Base-by-base conservation (phyloP, 2,888 invertebrate genomes). In the Drosophila sordidula region DNA sequence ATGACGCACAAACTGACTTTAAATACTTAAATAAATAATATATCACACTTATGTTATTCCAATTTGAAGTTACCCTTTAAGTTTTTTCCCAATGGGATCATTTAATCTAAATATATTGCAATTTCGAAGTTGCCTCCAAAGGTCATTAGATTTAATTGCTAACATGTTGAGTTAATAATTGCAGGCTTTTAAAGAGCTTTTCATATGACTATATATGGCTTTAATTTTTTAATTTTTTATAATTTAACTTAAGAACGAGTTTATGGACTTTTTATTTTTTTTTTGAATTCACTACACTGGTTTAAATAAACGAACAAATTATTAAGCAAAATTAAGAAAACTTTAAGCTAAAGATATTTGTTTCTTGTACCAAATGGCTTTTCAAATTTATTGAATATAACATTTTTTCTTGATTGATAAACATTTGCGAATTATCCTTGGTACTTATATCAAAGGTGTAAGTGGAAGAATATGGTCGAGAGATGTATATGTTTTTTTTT, bases 301-400 rank as follows among this genome's bases (percentile, higher is more conserved):
- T 32, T 59, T n/a, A 9, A 63, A 54, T 63, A 63, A 65, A 54
- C n/a, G 12, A 22, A 22, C 22, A 3, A 22, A 22, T 22, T 22
- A 22, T 22, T 22, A 22, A 22, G 22, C 22, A 22, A 22, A 22
- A 22, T 22, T 18, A 18, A 22, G 3, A 22, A 22, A 22, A 22
- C n/a, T n/a, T 3, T 22, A 22, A 22, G 4, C 4, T 0, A 22
- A 22, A 22, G 3, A 3, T 22, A 22, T 22, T 18, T 18, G 18
- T 18, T 22, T 22, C 22, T 22, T 22, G 4, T n/a, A n/a, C 3
- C 3, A 22, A 22, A 3, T 3, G 22, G 1, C 22, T 22, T 4
- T 3, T 22, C 22, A 22, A 22, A 22, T 22, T 22, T 2, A 22
- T 22, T 22, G 3, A 22, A 22, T 4, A 4, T 22, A n/a, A n/a